Evolutionary conservation across 2,113 vertebrate genomes (phyloP).

Genomic region (Neotragus pygmaeus): DNA sequence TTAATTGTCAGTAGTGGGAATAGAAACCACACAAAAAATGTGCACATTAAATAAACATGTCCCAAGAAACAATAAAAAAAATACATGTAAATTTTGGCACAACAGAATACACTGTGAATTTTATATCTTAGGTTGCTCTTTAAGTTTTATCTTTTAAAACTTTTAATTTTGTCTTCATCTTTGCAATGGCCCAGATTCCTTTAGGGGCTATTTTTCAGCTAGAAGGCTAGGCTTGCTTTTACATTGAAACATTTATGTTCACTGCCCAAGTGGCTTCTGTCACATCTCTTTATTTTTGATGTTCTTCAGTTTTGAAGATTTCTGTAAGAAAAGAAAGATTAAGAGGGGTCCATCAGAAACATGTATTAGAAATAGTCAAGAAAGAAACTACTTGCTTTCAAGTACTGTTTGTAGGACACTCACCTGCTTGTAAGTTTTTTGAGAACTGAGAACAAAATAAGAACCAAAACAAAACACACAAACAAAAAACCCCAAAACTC

Average conservation of each 20-base stretch:
- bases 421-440: neutral
- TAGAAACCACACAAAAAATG: neutral
- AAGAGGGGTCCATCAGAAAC: neutral
- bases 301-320: constrained; percentile 71
- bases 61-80: neutral
- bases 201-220: neutral
- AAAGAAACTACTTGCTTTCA: neutral
- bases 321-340: constrained; percentile 74
- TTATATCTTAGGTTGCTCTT: neutral
- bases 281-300: constrained; percentile 46
- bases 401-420: neutral
- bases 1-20: neutral
- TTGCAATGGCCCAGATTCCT: neutral
- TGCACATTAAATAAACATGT: constrained; percentile 12
- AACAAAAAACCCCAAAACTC: neutral
- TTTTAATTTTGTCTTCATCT: constrained; percentile 1
- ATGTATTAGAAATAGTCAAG: neutral
- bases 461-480: neutral
- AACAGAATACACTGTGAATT: neutral
- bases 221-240: neutral
- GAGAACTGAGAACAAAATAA: neutral
- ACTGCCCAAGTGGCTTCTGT: neutral
- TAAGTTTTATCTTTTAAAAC: constrained; percentile 21
- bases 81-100: neutral
- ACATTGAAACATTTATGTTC: constrained; percentile 22